Evolutionary conservation across 1,140 invertebrate species (phyloP).

Genomic region (Anastrepha ludens): DNA sequence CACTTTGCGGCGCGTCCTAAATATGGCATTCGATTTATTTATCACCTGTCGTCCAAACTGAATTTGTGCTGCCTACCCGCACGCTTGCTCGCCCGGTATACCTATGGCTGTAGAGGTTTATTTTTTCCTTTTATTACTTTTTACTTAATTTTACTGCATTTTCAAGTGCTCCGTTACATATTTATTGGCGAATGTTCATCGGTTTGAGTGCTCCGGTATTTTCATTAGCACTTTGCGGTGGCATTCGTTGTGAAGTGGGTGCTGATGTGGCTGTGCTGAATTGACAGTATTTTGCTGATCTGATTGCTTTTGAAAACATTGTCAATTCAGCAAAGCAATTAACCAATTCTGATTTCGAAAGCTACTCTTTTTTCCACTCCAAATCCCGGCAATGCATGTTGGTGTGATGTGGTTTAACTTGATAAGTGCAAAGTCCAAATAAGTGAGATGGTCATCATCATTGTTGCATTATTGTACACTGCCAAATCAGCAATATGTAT

Average conservation of each 20-base stretch:
- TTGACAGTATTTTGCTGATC: background rate
- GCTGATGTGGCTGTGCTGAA: background rate
- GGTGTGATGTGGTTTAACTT: background rate
- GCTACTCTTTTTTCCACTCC: background rate
- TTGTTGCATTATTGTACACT: too few relatives aligned
- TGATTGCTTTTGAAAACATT: background rate
- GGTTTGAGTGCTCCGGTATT: background rate
- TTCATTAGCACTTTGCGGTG: constrained; percentile 13
- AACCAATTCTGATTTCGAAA: background rate
- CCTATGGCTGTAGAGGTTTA: too few relatives aligned
- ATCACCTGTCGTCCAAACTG: constrained; percentile 57
- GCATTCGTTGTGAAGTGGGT: background rate
- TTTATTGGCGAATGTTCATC: background rate
- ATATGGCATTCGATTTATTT: constrained; percentile 58
- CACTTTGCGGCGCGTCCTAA: constrained; percentile 46
- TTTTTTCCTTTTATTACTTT: background rate
- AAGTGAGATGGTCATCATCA: background rate
- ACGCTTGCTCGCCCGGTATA: background rate
- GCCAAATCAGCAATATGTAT: too few relatives aligned
- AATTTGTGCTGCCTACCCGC: constrained; percentile 5
- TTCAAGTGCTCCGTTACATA: too few relatives aligned
- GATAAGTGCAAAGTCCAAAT: background rate
- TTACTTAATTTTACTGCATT: background rate
- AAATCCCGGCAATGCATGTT: background rate
- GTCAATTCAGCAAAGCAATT: background rate